Evolutionary conservation across 2,113 vertebrate genomes (phyloP).

Genomic region (Circaetus gallicus): DNA sequence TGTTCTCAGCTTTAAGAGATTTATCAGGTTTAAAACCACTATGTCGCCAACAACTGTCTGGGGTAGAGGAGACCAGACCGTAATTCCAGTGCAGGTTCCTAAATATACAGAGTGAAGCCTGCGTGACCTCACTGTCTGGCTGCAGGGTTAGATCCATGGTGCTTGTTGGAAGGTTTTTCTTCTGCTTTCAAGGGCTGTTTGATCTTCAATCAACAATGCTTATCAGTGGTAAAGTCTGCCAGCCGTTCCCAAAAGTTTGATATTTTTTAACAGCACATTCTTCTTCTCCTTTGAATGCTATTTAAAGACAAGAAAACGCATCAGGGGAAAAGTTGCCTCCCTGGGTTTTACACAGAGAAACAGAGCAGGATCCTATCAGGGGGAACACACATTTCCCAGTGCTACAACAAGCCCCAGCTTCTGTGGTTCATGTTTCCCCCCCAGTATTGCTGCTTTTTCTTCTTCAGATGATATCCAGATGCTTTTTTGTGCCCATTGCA

Average conservation of each 20-base stretch:
- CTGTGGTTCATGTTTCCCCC: neutral
- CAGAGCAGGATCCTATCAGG: neutral
- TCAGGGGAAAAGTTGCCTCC: neutral
- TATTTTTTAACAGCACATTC: constrained; percentile 58
- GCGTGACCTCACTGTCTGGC: constrained; percentile 21
- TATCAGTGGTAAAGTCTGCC: constrained; percentile 18
- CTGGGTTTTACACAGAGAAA: neutral
- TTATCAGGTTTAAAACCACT: neutral
- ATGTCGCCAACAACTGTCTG: neutral
- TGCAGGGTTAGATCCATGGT: neutral
- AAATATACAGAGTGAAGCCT: neutral
- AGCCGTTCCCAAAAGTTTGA: constrained; percentile 25
- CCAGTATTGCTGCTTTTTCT: neutral
- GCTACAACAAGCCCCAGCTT: neutral
- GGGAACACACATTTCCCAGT: neutral
- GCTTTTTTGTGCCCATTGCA: neutral
- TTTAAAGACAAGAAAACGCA: constrained; percentile 9
- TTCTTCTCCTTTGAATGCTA: constrained; percentile 17
- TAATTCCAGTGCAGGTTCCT: neutral
- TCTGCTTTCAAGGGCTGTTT: constrained; percentile 1
- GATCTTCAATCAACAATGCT: constrained; percentile 34
- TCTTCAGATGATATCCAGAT: neutral
- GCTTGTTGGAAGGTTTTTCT: neutral
- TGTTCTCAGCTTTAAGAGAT: constrained; percentile 3
- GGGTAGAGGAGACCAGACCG: neutral